Evolutionary conservation across 2,888 invertebrate genomes (phyloP).

Genomic region (Mesoligia furuncula): DNA sequence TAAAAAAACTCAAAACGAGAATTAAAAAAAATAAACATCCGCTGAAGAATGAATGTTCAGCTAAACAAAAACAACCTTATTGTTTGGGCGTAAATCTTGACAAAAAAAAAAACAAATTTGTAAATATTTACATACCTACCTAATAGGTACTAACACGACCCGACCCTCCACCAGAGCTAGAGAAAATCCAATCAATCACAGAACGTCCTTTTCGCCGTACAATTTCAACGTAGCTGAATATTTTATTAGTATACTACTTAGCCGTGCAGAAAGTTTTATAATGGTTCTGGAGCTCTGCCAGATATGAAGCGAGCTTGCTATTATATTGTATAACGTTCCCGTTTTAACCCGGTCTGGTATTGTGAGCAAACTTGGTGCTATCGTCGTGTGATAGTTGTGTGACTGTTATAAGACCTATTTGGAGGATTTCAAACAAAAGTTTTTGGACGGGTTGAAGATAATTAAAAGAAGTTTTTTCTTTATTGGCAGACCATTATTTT

Average conservation of each 20-base stretch:
- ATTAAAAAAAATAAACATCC: too few species aligned
- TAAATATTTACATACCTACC: slow-evolving; percentile 4
- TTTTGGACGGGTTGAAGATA: slow-evolving; percentile 13
- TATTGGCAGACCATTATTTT: background rate
- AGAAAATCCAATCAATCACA: slow-evolving; percentile 57
- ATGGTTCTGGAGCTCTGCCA: slow-evolving; percentile 85
- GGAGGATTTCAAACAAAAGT: slow-evolving; percentile 14
- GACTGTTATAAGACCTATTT: slow-evolving; percentile 23
- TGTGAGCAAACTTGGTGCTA: slow-evolving; percentile 51
- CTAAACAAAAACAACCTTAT: background rate
- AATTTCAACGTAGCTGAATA: slow-evolving; percentile 76
- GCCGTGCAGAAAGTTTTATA: slow-evolving; percentile 83
- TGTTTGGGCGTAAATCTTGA: background rate
- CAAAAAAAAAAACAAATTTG: background rate
- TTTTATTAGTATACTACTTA: slow-evolving; percentile 85
- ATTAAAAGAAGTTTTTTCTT: slow-evolving; percentile 8
- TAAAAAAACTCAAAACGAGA: background rate
- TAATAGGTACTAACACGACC: slow-evolving; percentile 1
- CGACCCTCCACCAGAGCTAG: slow-evolving; percentile 1
- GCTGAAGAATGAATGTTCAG: background rate
- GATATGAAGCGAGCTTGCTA: slow-evolving; percentile 71
- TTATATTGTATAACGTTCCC: slow-evolving; percentile 67
- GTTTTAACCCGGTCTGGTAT: slow-evolving; percentile 58
- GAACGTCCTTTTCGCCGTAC: slow-evolving; percentile 24
- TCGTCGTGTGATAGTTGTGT: slow-evolving; percentile 40